phyloP scores from a whole-genome alignment of 2,888 invertebrate species.

The Hypena proboscidalis region DNA sequence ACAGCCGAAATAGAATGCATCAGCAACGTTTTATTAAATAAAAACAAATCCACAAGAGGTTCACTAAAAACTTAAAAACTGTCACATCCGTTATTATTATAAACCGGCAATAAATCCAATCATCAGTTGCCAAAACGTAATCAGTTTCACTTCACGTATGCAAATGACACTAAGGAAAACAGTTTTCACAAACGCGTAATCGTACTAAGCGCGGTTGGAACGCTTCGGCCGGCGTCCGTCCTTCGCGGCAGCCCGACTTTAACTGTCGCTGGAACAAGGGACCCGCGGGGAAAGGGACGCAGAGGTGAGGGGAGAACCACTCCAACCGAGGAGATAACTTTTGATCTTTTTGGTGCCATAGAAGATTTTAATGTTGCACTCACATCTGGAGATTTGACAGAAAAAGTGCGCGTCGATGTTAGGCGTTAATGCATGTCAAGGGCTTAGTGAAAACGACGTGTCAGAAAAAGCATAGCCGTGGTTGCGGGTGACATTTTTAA shows the following conservation, averaged over 20 bases:
- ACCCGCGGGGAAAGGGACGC: conserved; percentile 63
- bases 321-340: conserved; percentile 80
- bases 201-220: conserved; percentile 57
- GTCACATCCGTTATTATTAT: conserved; percentile 52
- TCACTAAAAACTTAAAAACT: conserved; percentile 54
- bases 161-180: conserved; percentile 74
- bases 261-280: conserved; percentile 66
- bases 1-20: conserved; percentile 39
- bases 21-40: conserved; percentile 48
- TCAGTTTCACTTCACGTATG: conserved; percentile 78
- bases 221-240: conserved; percentile 52
- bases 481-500: conserved; percentile 81
- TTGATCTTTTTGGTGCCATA: conserved; percentile 82
- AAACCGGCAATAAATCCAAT: conserved; percentile 57
- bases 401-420: conserved; percentile 73
- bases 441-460: conserved; percentile 76
- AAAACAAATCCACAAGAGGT: conserved; percentile 61
- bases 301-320: conserved; percentile 65
- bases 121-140: conserved; percentile 66
- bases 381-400: conserved; percentile 79
- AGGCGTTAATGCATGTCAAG: conserved; percentile 85
- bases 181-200: conserved; percentile 60
- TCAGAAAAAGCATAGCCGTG: conserved; percentile 71
- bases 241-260: conserved; percentile 63
- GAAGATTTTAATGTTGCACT: conserved; percentile 83